Evolutionary conservation across 2,113 vertebrate genomes (phyloP).

Genomic region (Onychorhynchus coronatus): DNA sequence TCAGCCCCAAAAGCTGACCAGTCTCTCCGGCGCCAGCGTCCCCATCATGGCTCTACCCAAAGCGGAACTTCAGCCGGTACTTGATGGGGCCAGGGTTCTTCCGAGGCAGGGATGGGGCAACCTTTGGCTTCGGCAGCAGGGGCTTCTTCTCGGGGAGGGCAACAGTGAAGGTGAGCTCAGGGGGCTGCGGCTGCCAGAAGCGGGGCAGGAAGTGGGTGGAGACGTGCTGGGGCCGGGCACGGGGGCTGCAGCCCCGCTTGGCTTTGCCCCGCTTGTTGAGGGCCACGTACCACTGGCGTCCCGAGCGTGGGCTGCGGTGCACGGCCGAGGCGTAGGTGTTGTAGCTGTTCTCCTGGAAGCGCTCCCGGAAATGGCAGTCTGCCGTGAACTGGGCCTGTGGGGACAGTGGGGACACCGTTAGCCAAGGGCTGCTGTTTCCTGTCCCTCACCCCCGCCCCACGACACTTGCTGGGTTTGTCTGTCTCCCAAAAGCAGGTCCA

Average conservation of each 20-base stretch:
- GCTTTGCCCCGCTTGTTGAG: constrained; percentile 96
- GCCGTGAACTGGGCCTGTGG: constrained; percentile 84
- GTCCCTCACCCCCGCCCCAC: rapidly evolving
- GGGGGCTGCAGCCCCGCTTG: constrained; percentile 90
- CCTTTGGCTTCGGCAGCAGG: constrained; percentile 42
- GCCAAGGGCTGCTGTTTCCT: rapidly evolving
- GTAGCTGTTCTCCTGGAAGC: constrained; percentile 98
- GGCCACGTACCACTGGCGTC: constrained; percentile 92
- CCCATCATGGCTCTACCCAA: constrained; percentile 70
- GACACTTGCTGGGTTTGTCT: rapidly evolving
- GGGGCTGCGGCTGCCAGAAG: constrained; percentile 71
- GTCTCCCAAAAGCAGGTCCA: neutral
- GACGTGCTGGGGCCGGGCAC: constrained; percentile 90
- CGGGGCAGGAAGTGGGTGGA: constrained; percentile 95
- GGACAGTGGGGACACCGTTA: neutral
- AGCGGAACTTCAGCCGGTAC: constrained; percentile 95
- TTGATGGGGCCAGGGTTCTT: constrained; percentile 74
- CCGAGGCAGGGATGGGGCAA: neutral
- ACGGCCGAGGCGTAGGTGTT: constrained; percentile 92
- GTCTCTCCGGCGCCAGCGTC: rapidly evolving
- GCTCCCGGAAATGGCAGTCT: constrained; percentile 93
- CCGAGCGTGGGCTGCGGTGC: constrained; percentile 82
- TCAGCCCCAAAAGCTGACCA: neutral
- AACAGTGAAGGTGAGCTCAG: constrained; percentile 84
- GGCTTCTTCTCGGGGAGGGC: constrained; percentile 78